Base-by-base conservation (phyloP, 2,888 invertebrate genomes). In the Meliscaeva auricollis region DNA sequence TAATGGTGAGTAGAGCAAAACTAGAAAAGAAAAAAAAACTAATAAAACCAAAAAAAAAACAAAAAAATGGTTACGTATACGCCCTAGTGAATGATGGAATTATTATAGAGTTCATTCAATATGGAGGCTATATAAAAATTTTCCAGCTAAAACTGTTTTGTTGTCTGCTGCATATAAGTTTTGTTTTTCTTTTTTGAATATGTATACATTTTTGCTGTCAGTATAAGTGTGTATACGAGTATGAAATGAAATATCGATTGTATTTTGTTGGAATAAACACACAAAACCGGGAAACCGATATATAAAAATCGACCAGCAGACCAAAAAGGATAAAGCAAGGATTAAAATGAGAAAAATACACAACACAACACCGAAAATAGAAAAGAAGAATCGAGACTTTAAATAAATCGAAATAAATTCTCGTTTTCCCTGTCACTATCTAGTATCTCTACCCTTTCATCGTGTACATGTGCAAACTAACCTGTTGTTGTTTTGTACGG, bases 241-340 rank as follows among this genome's bases (percentile, higher is more conserved):
- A 83, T 84, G 80, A 66, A 38, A 70, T 4, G 32, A 48, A 52
- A 46, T 84, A 84, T 84, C 84, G 84, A 84, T 84, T 75, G 69
- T 20, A 13, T 26, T 77, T 52, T 72, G 48, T 32, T 17, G 74
- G 52, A 64, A 62, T 26, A 15, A 13, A 30, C 22, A 32, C 3
- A 56, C 38, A 58, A n/a, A 77, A 52, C 26, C 52, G 52, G 38
- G 11, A 69, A 56, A 56, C 58, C 62, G 20, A 66, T 41, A 69
- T 46, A 77, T 17, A 83, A 15, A 76, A 74, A 69, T 79, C 83
- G 44, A 79, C 69, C 62, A 79, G 64, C 69, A 79, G 69, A 70
- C 79, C 50, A 78, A 74, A 83, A 58, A 79, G 79, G 70, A 75
- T 79, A 79, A 68, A 48, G 79, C 84, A 84, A 80, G 60, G 79